Percentiles rank a stretch among this genome's conserved stretches.
phyloP scores from a whole-genome alignment of 53 echinoderm and acorn worm genomes.

The Luidia sarsii region DNA sequence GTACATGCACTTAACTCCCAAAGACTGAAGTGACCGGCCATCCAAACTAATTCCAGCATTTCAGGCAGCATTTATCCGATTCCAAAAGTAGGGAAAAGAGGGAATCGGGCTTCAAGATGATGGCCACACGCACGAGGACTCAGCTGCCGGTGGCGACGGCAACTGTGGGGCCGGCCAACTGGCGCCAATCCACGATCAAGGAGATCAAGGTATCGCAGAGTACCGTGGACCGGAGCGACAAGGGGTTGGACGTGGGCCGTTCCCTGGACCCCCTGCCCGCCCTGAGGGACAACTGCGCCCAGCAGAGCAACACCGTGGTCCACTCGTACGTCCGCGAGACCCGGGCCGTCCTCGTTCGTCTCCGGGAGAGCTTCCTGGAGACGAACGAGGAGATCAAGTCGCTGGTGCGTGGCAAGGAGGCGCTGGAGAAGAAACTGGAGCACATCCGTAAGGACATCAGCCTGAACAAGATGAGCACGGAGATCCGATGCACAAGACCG shows the following conservation, averaged over 20 bases:
- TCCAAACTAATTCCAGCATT: neutral
- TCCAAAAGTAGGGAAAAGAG: neutral
- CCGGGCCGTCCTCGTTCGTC: conserved; percentile 83
- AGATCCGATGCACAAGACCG: conserved; percentile 90
- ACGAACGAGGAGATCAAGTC: conserved; percentile 98
- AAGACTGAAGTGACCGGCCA: too few species aligned
- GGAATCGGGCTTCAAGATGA: conserved; percentile 66
- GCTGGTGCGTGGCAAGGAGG: conserved; percentile 93
- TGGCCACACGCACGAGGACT: conserved; percentile 80
- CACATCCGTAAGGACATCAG: conserved; percentile 98
- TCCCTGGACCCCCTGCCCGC: conserved; percentile 92
- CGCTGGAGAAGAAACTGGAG: conserved; percentile 95
- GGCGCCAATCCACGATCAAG: conserved; percentile 92
- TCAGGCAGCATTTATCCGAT: neutral
- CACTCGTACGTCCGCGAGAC: conserved; percentile 92
- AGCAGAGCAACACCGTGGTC: conserved; percentile 97
- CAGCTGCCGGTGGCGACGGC: conserved; percentile 93
- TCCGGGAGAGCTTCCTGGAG: conserved; percentile 94
- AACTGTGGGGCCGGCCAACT: conserved; percentile 87
- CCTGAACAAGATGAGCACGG: conserved; percentile 94
- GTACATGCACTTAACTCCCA: neutral
- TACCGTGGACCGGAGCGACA: conserved; percentile 86
- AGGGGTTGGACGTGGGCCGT: conserved; percentile 87
- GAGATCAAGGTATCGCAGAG: conserved; percentile 95
- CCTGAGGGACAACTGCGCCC: conserved; percentile 97